Evolutionary conservation across 2,888 invertebrate genomes (phyloP), one percentile per base, ranked within the genome.

Genomic region (Xestia ashworthii): DNA sequence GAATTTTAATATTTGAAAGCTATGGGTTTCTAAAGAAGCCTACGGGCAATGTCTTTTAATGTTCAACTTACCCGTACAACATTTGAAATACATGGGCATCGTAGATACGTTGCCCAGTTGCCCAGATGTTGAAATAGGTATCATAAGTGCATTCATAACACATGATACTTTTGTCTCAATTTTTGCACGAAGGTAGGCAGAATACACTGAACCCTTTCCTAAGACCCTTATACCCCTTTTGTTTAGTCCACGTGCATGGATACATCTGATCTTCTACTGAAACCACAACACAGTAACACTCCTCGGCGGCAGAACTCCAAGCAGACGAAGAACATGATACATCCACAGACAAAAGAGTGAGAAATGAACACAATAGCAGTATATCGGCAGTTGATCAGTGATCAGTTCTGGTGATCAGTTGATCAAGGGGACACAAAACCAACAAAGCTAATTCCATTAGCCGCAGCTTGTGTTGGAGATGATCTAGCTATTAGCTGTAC

Each of bases 371-470:
- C 83, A 83, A 83, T 83, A 68, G 19, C 71, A 48, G 68, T 55
- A 73, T 71, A 86, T 75, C 68, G 60, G 25, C 25, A 38, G 77
- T 73, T 66, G 82, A 87, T 85, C 88, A 38, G 74, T 65, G 53
- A 58, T 58, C 58, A 38, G 62, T 62, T 62, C 60, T 19, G 60
- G 9, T 32, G 79, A 87, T 82, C 41, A 64, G 78, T 68, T 55
- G 78, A 86, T 86, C 88, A 58, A 75, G 60, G 72, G 38, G 65
- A 78, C 79, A 86, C 77, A 80, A 74, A 79, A 79, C 86, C 74
- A 84, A 88, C 88, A 88, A 89, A 88, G 84, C 78, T 88, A 89
- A 88, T 88, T 88, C 88, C 89, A 88, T 88, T 88, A 88, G 88
- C 84, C 60, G 76, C 71, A 53, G 62, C 19, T 19, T 32, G 62